These are phyloP conservation scores for Clarias fuscus DNA, from an alignment of 2,797 vertebrate species.

Conservation along the genomic window DNA sequence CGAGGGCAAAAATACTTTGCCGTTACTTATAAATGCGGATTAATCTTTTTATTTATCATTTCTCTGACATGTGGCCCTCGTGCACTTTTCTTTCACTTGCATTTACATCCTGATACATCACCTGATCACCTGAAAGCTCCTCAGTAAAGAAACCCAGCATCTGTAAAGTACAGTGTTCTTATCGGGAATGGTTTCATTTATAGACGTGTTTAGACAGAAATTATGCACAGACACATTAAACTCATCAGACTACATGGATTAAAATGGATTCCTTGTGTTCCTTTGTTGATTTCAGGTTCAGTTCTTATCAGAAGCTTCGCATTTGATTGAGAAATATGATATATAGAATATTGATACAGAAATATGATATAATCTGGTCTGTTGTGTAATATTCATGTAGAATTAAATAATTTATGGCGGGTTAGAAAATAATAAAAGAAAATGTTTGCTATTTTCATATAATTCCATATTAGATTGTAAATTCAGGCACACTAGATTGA, in stretches of 20 bases:
- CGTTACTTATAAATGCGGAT: not conserved
- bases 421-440: not conserved
- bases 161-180: not conserved
- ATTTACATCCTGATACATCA: not conserved
- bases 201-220: not conserved
- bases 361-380: not conserved
- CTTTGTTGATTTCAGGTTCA: not conserved
- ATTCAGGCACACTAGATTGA: not conserved
- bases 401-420: not conserved
- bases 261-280: not conserved
- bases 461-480: not conserved
- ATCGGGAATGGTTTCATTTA: not conserved
- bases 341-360: too few relatives aligned
- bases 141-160: not conserved
- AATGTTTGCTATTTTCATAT: not conserved
- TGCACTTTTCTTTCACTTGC: not conserved
- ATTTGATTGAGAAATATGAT: too few relatives aligned
- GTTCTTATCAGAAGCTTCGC: not conserved
- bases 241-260: not conserved
- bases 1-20: not conserved
- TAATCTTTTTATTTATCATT: not conserved
- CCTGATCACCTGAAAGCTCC: not conserved
- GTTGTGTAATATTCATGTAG: not conserved
- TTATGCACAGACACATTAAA: not conserved
- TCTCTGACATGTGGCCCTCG: not conserved